A percentile compares a stretch with the other conserved stretches of the same genome.
These are phyloP conservation scores for Dendrolimus kikuchii DNA, from an alignment of 1,140 invertebrate genomes.

Conservation along the genomic window DNA sequence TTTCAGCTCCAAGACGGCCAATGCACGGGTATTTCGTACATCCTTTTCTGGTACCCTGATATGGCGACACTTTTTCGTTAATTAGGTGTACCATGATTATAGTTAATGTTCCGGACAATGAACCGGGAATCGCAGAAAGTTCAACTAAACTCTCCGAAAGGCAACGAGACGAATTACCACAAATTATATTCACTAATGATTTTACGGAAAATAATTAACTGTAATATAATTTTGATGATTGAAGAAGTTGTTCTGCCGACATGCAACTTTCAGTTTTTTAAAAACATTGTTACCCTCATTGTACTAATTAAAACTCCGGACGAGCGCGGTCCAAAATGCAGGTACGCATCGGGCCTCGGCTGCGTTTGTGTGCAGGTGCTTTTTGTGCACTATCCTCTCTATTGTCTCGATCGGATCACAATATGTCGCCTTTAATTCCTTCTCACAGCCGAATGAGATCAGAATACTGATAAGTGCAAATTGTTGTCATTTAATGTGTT, in stretches of 20 bases:
- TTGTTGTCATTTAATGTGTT: slow-evolving; percentile 1
- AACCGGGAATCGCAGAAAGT: slow-evolving; percentile 1
- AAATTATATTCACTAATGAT: too few species aligned
- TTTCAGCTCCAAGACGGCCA: slow-evolving; percentile 60
- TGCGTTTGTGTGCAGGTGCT: slow-evolving; percentile 51
- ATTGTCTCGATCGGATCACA: slow-evolving; percentile 64
- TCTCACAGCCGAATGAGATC: slow-evolving; percentile 58
- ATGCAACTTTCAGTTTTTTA: slow-evolving; percentile 12
- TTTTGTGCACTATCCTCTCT: slow-evolving; percentile 55
- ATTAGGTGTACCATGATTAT: slow-evolving; percentile 66
- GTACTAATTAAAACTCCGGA: slow-evolving; percentile 59
- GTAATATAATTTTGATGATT: too few species aligned
- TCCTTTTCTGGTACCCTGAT: slow-evolving; percentile 57
- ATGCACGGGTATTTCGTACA: slow-evolving; percentile 52
- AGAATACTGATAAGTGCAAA: slow-evolving; percentile 53
- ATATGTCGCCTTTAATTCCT: slow-evolving; percentile 63
- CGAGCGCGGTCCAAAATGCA: slow-evolving; percentile 21
- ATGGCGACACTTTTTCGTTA: slow-evolving; percentile 66
- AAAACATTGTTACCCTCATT: slow-evolving; percentile 53
- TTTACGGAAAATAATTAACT: too few species aligned
- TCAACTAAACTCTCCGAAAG: too few species aligned
- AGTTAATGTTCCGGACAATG: slow-evolving; percentile 45
- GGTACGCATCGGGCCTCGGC: slow-evolving; percentile 44
- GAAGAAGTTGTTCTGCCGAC: too few species aligned
- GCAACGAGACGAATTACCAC: too few species aligned